Percentiles rank a stretch among this genome's conserved stretches.
These are phyloP conservation scores for Caenorhabditis panamensis DNA, from an alignment of 2,888 invertebrate species.

Conservation along the genomic window DNA sequence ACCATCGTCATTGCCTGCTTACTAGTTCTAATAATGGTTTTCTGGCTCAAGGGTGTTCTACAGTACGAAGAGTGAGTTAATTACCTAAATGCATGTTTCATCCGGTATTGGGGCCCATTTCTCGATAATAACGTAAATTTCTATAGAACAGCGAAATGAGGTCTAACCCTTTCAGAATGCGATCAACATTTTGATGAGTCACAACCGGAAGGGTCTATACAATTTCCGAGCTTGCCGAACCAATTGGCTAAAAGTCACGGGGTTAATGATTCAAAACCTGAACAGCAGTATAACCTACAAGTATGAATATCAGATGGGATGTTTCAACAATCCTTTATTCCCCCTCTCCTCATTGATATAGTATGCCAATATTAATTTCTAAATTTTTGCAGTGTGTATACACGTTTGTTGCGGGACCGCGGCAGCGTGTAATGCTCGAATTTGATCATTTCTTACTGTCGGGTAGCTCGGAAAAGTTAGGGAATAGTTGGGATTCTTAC, in stretches of 20 bases:
- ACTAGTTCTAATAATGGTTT: slow-evolving; percentile 79
- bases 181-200: slow-evolving; percentile 77
- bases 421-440: slow-evolving; percentile 82
- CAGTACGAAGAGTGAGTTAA: slow-evolving; percentile 79
- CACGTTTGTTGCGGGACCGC: slow-evolving; percentile 82
- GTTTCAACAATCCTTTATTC: no score
- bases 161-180: slow-evolving; percentile 71
- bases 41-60: slow-evolving; percentile 80
- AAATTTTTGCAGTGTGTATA: slow-evolving; percentile 82
- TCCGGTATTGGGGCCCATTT: slow-evolving; percentile 21
- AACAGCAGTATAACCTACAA: slow-evolving; percentile 62
- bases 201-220: slow-evolving; percentile 71
- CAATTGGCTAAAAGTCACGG: slow-evolving; percentile 46
- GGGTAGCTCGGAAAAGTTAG: slow-evolving; percentile 82
- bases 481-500: not conserved
- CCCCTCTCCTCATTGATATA: no score
- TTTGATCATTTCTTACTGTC: slow-evolving; percentile 82
- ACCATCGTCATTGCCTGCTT: slow-evolving; percentile 78
- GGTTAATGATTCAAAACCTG: slow-evolving; percentile 41
- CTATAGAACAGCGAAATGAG: not conserved
- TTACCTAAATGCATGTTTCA: not conserved
- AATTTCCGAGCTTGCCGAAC: slow-evolving; percentile 76
- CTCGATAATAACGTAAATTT: slow-evolving; percentile 18
- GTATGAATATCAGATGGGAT: slow-evolving; percentile 13
- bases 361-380: no score